Percentiles rank a stretch among this genome's conserved stretches.
Evolutionary conservation across 92 coral and sea anemone genomes (phyloP).

Genomic region (Phenganax marumi): DNA sequence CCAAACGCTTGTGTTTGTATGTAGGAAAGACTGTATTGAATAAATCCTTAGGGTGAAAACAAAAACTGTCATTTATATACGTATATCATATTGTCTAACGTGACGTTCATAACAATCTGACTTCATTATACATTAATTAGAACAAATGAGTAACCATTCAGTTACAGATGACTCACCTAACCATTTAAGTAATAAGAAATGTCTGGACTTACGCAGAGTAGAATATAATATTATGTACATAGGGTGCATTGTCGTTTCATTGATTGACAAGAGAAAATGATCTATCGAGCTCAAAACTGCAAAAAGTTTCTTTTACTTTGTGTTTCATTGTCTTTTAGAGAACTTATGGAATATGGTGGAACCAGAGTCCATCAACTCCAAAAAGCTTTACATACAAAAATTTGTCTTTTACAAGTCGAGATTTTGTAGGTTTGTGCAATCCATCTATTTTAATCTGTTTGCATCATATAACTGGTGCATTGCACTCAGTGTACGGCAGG

Average conservation of each 20-base stretch:
- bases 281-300: not conserved
- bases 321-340: conserved; percentile 55
- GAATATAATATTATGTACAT: too few species aligned
- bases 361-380: conserved; percentile 69
- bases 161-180: too few species aligned
- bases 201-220: too few species aligned
- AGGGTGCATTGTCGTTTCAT: too few species aligned
- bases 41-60: not conserved
- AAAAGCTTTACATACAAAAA: conserved; percentile 51
- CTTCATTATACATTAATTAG: too few species aligned
- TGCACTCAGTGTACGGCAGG: not conserved
- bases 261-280: too few species aligned
- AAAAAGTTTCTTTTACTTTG: not conserved
- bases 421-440: conserved; percentile 84
- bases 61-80: too few species aligned
- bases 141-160: too few species aligned
- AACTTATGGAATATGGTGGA: conserved; percentile 95
- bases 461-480: not conserved
- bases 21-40: conserved; percentile 17
- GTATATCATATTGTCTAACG: too few species aligned
- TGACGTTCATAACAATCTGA: too few species aligned
- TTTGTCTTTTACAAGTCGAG: conserved; percentile 63
- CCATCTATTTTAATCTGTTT: not conserved
- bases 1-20: conserved; percentile 91
- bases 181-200: too few species aligned